These are phyloP conservation scores for Eupithecia centaureata DNA, from an alignment of 2,888 invertebrate genomes.

Conservation along the genomic window DNA sequence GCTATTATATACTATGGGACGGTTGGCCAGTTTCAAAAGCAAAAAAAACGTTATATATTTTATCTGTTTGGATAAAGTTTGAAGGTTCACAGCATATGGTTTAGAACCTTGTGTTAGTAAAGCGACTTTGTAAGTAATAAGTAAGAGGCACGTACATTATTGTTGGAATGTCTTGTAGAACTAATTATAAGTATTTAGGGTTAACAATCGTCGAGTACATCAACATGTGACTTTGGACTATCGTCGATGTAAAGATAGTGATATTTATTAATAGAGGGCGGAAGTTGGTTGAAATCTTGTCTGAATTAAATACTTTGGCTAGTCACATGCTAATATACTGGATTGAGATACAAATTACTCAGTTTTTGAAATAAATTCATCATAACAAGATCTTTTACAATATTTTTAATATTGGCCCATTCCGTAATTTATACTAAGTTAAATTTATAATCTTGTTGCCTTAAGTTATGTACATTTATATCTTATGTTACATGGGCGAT, in stretches of 20 bases:
- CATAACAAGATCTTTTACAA: neutral
- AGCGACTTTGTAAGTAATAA: conserved; percentile 33
- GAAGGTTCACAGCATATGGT: conserved; percentile 31
- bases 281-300: neutral
- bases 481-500: neutral
- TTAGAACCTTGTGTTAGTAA: conserved; percentile 34
- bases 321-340: conserved; percentile 35
- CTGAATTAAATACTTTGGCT: neutral
- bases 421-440: neutral
- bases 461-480: neutral
- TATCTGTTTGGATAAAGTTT: conserved; percentile 18
- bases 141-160: conserved; percentile 45
- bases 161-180: conserved; percentile 46
- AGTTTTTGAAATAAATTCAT: conserved; percentile 34
- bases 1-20: conserved; percentile 40
- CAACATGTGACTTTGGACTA: conserved; percentile 15
- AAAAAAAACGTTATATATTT: conserved; percentile 20
- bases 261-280: neutral
- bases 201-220: conserved; percentile 33
- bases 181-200: conserved; percentile 34
- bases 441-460: neutral
- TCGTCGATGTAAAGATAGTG: neutral
- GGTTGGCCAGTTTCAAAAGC: conserved; percentile 52
- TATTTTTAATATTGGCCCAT: neutral
- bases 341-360: conserved; percentile 30